Evolutionary conservation across 2,797 vertebrate species (phyloP), one percentile per base, ranked within the genome.

Genomic region (Myoxocephalus aenaeus): DNA sequence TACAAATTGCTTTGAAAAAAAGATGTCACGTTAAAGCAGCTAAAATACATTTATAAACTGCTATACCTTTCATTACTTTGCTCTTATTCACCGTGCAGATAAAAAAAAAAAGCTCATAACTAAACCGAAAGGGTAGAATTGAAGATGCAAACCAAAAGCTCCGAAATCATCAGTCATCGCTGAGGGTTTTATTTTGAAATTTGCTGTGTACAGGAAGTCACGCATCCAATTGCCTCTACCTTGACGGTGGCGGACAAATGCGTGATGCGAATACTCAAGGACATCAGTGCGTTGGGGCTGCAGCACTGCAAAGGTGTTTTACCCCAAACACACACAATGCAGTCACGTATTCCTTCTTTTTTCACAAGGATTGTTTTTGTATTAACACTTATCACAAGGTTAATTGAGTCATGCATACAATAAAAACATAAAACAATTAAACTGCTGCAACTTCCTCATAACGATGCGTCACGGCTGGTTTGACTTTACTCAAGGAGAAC

Each of bases 191-290:
- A 83, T 82, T 85, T 27, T 85, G 77, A 73, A 75, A 75, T 7
- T 0, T 18, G 1, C 5, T 1, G 17, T 2, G 1, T 3, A 58
- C 34, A 42, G 87, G 88, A 91, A 86, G 61, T 73, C 0, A 0
- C 5, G 0, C 0, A 14, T 9, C 10, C 61, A 27, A 20, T 68
- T 59, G 9, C 25, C 1, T 11, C 14, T 1, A 12, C 0, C 74
- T 82, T 88, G 38, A 85, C 48, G 1, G 40, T 58, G 46, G 36
- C 46, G 56, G 44, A 59, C 57, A 13, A 34, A 42, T 7, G 59
- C 69, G 80, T 86, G 85, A 13, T 14, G 65, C 69, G 86, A 90
- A 86, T 87, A 4, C 65, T 84, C 48, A 87, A 79, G 77, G 81
- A 34, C 77, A 64, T 67, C 59, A 25, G 54, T 27, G 64, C 25